These are phyloP conservation scores for Drosophila fulvimacula DNA, from an alignment of 2,888 invertebrate species.

Conservation along the genomic window DNA sequence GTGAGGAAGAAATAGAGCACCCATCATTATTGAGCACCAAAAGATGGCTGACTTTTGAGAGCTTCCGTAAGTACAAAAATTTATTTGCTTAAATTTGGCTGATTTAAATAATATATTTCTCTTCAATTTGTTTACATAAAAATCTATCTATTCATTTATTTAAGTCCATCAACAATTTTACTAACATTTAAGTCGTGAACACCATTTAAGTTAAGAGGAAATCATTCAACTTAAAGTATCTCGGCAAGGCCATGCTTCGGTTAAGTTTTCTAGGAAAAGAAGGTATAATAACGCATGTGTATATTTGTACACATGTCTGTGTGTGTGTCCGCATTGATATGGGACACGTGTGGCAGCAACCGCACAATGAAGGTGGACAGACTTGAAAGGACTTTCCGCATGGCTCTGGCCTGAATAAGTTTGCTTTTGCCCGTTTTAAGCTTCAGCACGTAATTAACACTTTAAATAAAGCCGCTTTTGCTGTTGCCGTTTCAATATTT, in stretches of 20 bases:
- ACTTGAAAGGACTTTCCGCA: slow-evolving; percentile 24
- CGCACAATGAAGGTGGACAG: slow-evolving; percentile 25
- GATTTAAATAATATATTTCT: neutral
- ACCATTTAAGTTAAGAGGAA: neutral
- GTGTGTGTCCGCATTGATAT: slow-evolving; percentile 16
- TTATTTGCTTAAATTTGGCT: neutral
- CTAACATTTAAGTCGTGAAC: neutral
- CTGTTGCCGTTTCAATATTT: slow-evolving; percentile 71
- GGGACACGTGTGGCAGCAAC: slow-evolving; percentile 29
- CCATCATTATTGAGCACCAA: neutral
- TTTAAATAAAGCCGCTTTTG: slow-evolving; percentile 58
- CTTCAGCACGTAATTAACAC: slow-evolving; percentile 71
- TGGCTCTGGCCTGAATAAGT: slow-evolving; percentile 5
- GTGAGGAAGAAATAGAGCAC: neutral
- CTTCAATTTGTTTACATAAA: neutral
- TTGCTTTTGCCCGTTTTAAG: slow-evolving; percentile 40
- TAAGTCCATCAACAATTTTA: neutral
- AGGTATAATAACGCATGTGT: slow-evolving; percentile 4
- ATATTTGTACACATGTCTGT: neutral
- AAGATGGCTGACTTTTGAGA: no score
- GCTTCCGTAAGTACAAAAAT: neutral
- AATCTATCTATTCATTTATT: neutral
- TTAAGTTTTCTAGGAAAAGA: slow-evolving; percentile 6
- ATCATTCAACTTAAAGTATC: neutral
- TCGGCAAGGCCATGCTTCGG: neutral